These are phyloP conservation scores for Plebejus argus DNA, from an alignment of 2,888 invertebrate genomes.

Conservation along the genomic window DNA sequence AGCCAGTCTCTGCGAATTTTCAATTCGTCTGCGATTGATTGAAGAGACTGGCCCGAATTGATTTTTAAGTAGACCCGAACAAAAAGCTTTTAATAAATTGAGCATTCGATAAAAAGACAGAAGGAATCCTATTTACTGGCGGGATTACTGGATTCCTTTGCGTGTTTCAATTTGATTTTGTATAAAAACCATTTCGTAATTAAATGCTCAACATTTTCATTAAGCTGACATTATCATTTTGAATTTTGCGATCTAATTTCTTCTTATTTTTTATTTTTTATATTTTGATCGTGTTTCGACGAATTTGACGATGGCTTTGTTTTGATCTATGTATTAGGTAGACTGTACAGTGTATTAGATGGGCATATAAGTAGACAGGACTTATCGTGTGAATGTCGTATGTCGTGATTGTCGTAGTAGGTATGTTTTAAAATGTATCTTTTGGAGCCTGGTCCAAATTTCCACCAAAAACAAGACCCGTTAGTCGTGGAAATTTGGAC, in stretches of 20 bases:
- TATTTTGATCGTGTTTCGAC: background rate
- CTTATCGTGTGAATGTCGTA: no score
- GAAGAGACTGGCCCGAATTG: slow-evolving; percentile 68
- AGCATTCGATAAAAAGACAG: slow-evolving; percentile 62
- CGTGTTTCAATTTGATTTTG: slow-evolving; percentile 42
- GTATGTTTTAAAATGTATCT: no score
- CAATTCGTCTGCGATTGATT: slow-evolving; percentile 75
- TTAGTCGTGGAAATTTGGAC: no score
- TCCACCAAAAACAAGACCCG: no score
- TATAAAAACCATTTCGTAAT: slow-evolving; percentile 39
- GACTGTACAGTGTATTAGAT: no score
- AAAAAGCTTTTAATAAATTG: slow-evolving; percentile 69
- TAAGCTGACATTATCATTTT: background rate
- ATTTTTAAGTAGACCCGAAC: slow-evolving; percentile 70
- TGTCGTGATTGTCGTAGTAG: no score
- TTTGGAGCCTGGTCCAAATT: no score
- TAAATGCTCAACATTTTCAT: slow-evolving; percentile 14
- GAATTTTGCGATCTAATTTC: background rate
- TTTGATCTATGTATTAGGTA: no score
- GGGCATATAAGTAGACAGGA: no score
- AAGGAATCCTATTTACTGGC: slow-evolving; percentile 62
- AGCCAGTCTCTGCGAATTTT: slow-evolving; percentile 70
- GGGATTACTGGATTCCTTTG: slow-evolving; percentile 51
- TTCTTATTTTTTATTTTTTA: no score
- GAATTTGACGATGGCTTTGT: background rate